A percentile compares a stretch with the other conserved stretches of the same genome.
phyloP scores from a whole-genome alignment of 2,888 invertebrate genomes.

The Latheticus oryzae region DNA sequence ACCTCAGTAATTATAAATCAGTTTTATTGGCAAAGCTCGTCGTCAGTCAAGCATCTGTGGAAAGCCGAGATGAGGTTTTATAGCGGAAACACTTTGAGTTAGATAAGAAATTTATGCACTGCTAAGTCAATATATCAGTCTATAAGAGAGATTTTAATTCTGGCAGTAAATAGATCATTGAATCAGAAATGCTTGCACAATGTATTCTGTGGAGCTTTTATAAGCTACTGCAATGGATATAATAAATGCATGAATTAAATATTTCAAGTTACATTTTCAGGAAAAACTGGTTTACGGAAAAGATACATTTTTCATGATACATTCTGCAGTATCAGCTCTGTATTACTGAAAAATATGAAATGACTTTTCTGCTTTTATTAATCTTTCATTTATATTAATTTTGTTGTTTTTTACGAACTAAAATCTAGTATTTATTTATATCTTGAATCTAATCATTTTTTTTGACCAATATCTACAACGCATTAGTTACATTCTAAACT shows the following conservation, averaged over 20 bases:
- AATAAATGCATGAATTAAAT: conserved; percentile 9
- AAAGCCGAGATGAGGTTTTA: conserved; percentile 44
- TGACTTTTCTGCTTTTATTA: too few relatives aligned
- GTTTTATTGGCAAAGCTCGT: conserved; percentile 42
- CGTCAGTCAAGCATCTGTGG: conserved; percentile 43
- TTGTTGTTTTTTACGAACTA: too few relatives aligned
- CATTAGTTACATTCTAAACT: too few relatives aligned
- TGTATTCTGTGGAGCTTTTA: conserved; percentile 8
- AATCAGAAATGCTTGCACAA: too few relatives aligned
- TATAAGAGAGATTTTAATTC: not conserved
- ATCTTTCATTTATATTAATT: too few relatives aligned
- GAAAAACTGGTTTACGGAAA: conserved; percentile 1
- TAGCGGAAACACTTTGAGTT: conserved; percentile 41
- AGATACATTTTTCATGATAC: conserved; percentile 3
- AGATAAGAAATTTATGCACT: conserved; percentile 33
- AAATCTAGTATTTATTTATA: too few relatives aligned
- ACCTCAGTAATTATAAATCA: conserved; percentile 45
- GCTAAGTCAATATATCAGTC: conserved; percentile 16
- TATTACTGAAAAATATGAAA: too few relatives aligned
- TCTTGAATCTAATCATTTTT: too few relatives aligned
- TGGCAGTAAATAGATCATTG: not conserved
- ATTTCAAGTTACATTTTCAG: conserved; percentile 1
- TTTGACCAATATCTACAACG: too few relatives aligned
- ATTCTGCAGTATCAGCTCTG: conserved; percentile 10
- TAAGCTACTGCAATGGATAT: not conserved